Evolutionary conservation across 2,113 vertebrate genomes (phyloP), one percentile per base, ranked within the genome.

Genomic region (Dunckerocampus dactyliophorus): DNA sequence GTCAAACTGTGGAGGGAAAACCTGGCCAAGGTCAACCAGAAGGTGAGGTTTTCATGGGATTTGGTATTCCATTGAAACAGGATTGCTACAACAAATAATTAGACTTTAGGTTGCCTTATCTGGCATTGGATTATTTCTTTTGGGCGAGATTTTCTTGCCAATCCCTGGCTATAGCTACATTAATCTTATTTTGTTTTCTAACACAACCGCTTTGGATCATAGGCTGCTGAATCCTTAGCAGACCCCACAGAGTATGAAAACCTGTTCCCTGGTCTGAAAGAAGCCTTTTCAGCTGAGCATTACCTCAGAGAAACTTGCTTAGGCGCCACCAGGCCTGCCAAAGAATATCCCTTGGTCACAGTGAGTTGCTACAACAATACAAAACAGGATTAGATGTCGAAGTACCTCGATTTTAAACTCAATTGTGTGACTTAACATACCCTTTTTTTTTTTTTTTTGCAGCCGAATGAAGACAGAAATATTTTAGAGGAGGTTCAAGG

Each of bases 191-290:
- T 47, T 28, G 8, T 7, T 37, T 19, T 28, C 12, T 9, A 49
- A 11, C 8, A 5, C 53, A 22, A 53, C 16, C 6, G 45, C 3
- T 43, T 55, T 65, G 61, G 0, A 91, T 63, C 65, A 5, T 63
- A 88, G 91, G 96, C 97, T 21, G 97, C 96, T 0, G 97, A 99
- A 64, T 98, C 97, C 6, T 89, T 99, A 46, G 96, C 97, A 55
- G 97, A 99, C 77, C 97, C 97, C 45, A 98, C 96, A 6, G 96
- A 97, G 63, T 99, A 99, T 66, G 96, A 98, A 82, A 99, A 99
- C 77, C 91, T 99, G 46, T 99, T 99, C 72, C 97, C 97, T 24
- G 97, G 97, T 11, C 84, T 99, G 74, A 96, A 90, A 81, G 96
- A 99, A 85, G 93, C 97, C 24, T 98, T 97, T 82, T 79, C 91